Percentiles rank a stretch among this genome's conserved stretches.
phyloP scores from a whole-genome alignment of 2,888 invertebrate genomes.

The Drosophila histrio region DNA sequence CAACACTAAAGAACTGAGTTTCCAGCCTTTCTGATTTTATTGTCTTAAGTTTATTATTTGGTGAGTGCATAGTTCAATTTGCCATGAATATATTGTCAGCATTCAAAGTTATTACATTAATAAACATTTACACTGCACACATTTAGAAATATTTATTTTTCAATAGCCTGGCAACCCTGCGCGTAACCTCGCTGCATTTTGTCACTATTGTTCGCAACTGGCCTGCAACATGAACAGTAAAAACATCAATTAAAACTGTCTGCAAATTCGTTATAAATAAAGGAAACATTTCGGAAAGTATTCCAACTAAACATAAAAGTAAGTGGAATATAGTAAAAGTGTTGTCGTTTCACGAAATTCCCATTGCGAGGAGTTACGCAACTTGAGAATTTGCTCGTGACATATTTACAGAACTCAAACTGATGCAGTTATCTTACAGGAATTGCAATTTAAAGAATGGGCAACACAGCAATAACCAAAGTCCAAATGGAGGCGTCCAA shows the following conservation, averaged over 20 bases:
- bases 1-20: conserved; percentile 25
- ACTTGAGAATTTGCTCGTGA: conserved; percentile 50
- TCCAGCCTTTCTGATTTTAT: conserved; percentile 6
- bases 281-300: conserved; percentile 7
- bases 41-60: background rate
- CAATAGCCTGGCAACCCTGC: conserved; percentile 48
- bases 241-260: conserved; percentile 60
- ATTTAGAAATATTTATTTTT: background rate
- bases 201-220: conserved; percentile 21
- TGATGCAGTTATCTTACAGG: background rate
- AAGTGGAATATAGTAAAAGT: background rate
- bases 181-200: conserved; percentile 50
- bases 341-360: background rate
- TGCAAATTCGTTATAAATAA: conserved; percentile 7
- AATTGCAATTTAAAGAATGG: conserved; percentile 41
- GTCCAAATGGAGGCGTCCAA: conserved; percentile 64
- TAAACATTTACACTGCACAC: background rate
- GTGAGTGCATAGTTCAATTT: background rate
- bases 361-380: conserved; percentile 56
- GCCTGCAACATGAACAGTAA: conserved; percentile 38
- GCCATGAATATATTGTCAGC: background rate
- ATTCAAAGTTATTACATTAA: background rate
- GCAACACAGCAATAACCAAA: conserved; percentile 52
- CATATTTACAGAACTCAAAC: conserved; percentile 21
- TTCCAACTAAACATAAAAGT: conserved; percentile 30